A percentile compares a stretch with the other conserved stretches of the same genome.
These are phyloP conservation scores for Spodoptera picta DNA, from an alignment of 2,888 invertebrate species.

Conservation along the genomic window DNA sequence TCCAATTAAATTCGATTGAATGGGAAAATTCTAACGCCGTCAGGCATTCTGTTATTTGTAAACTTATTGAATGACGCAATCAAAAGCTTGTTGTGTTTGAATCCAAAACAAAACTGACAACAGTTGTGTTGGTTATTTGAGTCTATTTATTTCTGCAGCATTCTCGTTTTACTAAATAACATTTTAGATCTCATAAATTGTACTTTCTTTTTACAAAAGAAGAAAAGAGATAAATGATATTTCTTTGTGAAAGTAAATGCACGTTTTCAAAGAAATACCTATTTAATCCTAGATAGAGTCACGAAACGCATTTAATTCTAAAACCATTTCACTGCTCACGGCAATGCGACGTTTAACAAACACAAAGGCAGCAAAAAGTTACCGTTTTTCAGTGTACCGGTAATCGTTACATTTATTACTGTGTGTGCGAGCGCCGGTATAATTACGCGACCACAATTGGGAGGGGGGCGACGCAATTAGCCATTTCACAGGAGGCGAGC, in stretches of 20 bases:
- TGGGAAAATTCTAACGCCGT: conserved; percentile 48
- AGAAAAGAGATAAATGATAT: background rate
- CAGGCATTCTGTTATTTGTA: conserved; percentile 49
- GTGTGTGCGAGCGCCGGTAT: conserved; percentile 55
- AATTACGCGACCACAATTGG: conserved; percentile 69
- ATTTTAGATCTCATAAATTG: conserved; percentile 1
- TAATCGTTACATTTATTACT: conserved; percentile 62
- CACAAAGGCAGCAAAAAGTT: conserved; percentile 29
- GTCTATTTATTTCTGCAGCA: conserved; percentile 16
- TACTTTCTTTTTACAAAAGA: background rate
- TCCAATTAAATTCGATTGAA: conserved; percentile 57
- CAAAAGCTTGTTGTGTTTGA: conserved; percentile 36
- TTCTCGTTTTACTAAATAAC: conserved; percentile 7
- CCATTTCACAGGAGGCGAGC: conserved; percentile 60
- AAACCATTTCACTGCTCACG: conserved; percentile 10
- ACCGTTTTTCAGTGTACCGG: conserved; percentile 37
- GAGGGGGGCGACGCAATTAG: conserved; percentile 65
- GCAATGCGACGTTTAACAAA: conserved; percentile 18
- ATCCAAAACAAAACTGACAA: conserved; percentile 38
- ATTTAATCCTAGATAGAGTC: background rate
- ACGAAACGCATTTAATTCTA: background rate
- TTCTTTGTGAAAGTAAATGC: background rate
- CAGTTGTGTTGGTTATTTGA: conserved; percentile 19
- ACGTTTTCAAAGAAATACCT: background rate
- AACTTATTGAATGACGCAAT: conserved; percentile 48